phyloP scores from a whole-genome alignment of 2,797 vertebrate species.

The Petrocephalus sullivani region DNA sequence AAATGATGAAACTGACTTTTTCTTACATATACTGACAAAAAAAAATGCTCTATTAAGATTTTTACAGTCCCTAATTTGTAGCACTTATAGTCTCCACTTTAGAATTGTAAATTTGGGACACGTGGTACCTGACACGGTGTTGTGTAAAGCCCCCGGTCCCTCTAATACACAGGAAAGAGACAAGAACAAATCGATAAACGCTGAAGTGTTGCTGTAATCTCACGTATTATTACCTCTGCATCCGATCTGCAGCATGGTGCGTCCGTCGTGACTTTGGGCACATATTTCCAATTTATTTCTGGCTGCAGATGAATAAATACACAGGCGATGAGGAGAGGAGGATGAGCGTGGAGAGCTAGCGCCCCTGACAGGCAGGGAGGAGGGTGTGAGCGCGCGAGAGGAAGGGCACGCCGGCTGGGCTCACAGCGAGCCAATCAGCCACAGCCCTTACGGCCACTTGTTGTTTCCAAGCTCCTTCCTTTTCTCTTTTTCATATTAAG shows the following conservation, averaged over 20 bases:
- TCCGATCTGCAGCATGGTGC: slow-evolving; percentile 32
- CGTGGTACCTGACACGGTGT: background rate
- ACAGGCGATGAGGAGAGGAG: slow-evolving; percentile 43
- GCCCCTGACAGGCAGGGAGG: slow-evolving; percentile 19
- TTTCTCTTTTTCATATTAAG: background rate
- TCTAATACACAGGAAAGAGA: slow-evolving; percentile 22
- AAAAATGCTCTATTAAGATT: background rate
- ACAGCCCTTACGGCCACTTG: background rate
- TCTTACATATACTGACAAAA: background rate
- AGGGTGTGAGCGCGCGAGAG: slow-evolving; percentile 31
- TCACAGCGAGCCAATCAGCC: slow-evolving; percentile 47
- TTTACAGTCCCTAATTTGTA: background rate
- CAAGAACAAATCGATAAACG: slow-evolving; percentile 32
- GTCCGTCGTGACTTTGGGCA: slow-evolving; percentile 43
- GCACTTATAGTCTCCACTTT: background rate
- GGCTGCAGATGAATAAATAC: slow-evolving; percentile 44
- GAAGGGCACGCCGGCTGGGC: slow-evolving; percentile 29
- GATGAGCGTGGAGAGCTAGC: background rate
- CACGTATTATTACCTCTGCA: slow-evolving; percentile 28
- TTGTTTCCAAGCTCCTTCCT: background rate
- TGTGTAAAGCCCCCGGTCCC: slow-evolving; percentile 19
- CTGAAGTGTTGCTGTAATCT: slow-evolving; percentile 35
- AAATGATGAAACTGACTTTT: background rate
- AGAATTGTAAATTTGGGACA: background rate
- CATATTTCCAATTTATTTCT: slow-evolving; percentile 48